Conservation (phyloP, 2,888 invertebrate species). For the Caprella mutica region DNA sequence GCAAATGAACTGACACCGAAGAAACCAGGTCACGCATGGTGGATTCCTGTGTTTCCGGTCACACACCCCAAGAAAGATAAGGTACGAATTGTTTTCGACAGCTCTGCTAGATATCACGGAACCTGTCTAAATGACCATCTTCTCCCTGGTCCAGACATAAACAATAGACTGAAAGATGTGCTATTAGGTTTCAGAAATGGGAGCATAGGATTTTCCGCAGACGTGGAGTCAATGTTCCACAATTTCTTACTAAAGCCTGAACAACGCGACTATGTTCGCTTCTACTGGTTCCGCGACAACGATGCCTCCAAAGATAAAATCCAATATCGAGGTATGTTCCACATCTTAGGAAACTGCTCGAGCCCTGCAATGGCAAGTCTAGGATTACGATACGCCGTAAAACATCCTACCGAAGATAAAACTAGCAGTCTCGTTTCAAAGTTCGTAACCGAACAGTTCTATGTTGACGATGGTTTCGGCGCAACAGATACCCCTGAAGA, state of each 20-base stretch:
- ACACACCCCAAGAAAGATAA: constrained; percentile 2
- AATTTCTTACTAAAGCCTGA: background rate
- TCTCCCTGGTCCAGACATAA: constrained; percentile 1
- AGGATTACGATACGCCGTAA: no score
- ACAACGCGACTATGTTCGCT: background rate
- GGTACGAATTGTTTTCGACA: background rate
- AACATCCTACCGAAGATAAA: no score
- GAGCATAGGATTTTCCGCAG: background rate
- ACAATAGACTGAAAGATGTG: background rate
- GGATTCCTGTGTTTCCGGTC: background rate
- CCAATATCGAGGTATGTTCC: background rate
- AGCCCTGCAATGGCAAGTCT: background rate
- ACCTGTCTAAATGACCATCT: background rate
- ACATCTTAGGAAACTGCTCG: background rate
- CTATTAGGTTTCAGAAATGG: background rate
- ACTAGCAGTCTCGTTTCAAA: no score
- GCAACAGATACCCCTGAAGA: no score
- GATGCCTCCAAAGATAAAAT: background rate
- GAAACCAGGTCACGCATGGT: no score
- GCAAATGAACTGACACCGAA: no score
- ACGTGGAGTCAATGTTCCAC: background rate
- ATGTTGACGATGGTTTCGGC: no score
- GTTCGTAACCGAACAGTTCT: no score
- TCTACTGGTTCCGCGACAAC: background rate
- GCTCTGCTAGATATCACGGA: background rate